Evolutionary conservation across 2,888 invertebrate genomes (phyloP), one percentile per base, ranked within the genome.

Genomic region (Ethmia dodecea): DNA sequence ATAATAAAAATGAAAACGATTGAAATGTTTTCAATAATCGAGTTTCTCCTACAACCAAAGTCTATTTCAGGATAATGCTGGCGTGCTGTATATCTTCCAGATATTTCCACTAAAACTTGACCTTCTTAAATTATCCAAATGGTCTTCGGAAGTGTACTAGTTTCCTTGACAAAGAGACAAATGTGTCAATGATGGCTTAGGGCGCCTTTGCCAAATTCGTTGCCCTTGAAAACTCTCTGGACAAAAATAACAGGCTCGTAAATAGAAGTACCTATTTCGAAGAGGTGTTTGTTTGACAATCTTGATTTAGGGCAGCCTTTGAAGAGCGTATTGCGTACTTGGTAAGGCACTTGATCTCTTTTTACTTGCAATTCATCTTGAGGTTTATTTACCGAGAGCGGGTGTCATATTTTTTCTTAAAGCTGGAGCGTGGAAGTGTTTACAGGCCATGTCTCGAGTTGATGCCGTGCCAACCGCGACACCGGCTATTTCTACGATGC

Each of bases 401-500:
- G 51, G 49, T 67, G 70, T 73, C 60, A 67, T 68, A 61, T 66
- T 76, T 77, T 77, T 74, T 68, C 50, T 60, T 52, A 63, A 68
- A 67, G 58, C 60, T 24, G 40, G 42, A 40, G 42, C 35, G 37
- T 47, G 42, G 46, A 44, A 48, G 52, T 70, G 71, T 73, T 73
- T 70, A 73, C 64, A 52, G 55, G 55, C 45, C 49, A 40, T 45
- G 56, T 26, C 45, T 43, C 38, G 47, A 64, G 45, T 77, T 81
- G 81, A 78, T 52, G 60, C 49, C 43, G 68, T 80, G 83, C 83
- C 83, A 81, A 79, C 43, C 60, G 58, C 63, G 67, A 77, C 71
- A 65, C 53, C 48, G 49, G 67, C 67, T 81, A 80, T 79, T 81
- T 79, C 70, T 60, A 75, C 22, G 36, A 33, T 30, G 9, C 16